Base-by-base conservation (phyloP, 2,113 vertebrate species). In the Lethenteron reissneri region DNA sequence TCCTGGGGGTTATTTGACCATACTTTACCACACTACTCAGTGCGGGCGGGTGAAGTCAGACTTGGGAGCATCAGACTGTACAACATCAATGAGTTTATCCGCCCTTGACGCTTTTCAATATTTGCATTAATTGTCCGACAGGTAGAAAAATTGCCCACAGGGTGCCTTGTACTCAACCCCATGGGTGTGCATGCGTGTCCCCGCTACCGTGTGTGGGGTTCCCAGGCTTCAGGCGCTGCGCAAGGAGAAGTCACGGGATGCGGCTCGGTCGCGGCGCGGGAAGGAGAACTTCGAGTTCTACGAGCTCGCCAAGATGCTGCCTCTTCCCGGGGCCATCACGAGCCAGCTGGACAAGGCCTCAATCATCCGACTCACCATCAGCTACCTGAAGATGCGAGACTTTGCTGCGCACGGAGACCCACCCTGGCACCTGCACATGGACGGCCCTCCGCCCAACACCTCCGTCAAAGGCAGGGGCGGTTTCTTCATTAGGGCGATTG, bases 231-330 rank as follows among this genome's bases (percentile, higher is more conserved):
- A 90, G 81, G 88, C 89, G 72, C 80, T 90, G 75, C 84, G 88
- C 70, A 91, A 91, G 78, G 88, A 91, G 78, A 91, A 91, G 77
- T 90, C 87, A 69, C 87, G 87, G 9, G 89, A 90, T 78, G 88
- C 87, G 0, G 87, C 87, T n/a, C 88, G 87, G 70, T 90, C 87
- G 2, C 81, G 87, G 8, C 83, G 88, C 14, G 88, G 88, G 15
- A 91, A 91, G 76, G 88, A 91, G 76, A 91, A 91, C 76, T 88
- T 90, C 11, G 87, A 91, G 82, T 91, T 91, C 79, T 90, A 88
- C 9, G 88, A 91, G 78, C 78, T 91, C 81, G 87, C 87, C 69
- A 89, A 88, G 80, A 85, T 90, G 82, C 77, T 91, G 72, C 88
- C 88, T 2, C 77, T 91, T 72, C 88, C 88, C 0, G 86, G 88